phyloP scores from a whole-genome alignment of 2,888 invertebrate genomes.

The Cryptophagus acutangulus region DNA sequence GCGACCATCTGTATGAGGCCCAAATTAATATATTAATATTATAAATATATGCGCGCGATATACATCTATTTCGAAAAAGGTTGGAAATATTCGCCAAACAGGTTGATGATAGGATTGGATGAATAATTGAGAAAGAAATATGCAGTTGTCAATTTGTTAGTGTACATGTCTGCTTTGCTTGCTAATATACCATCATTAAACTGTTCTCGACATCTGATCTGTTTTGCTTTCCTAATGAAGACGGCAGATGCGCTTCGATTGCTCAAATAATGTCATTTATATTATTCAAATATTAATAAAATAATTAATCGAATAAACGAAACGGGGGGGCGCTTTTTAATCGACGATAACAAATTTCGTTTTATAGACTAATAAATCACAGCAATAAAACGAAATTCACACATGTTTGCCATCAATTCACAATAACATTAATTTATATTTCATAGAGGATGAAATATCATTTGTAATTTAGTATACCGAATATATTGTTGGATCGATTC shows the following conservation, averaged over 20 bases:
- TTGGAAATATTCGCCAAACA: too few species aligned
- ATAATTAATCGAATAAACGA: neutral
- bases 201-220: slow-evolving; percentile 35
- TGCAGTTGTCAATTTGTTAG: slow-evolving; percentile 40
- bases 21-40: slow-evolving; percentile 1
- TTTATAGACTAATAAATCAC: slow-evolving; percentile 36
- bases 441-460: slow-evolving; percentile 35
- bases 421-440: slow-evolving; percentile 37
- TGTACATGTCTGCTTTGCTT: slow-evolving; percentile 30
- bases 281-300: slow-evolving; percentile 23
- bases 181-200: slow-evolving; percentile 42
- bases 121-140: slow-evolving; percentile 40
- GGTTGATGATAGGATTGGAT: slow-evolving; percentile 10
- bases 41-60: neutral
- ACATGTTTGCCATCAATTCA: slow-evolving; percentile 37
- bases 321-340: slow-evolving; percentile 23
- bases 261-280: slow-evolving; percentile 25
- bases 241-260: slow-evolving; percentile 32
- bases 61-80: too few species aligned
- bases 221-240: slow-evolving; percentile 40
- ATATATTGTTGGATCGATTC: slow-evolving; percentile 26
- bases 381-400: slow-evolving; percentile 40
- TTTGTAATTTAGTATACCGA: slow-evolving; percentile 32
- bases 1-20: slow-evolving; percentile 2
- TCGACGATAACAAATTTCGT: slow-evolving; percentile 33